Percentiles rank a stretch among this genome's conserved stretches.
Conservation (phyloP, 1,140 invertebrate genomes). For the Belonocnema kinseyi region DNA sequence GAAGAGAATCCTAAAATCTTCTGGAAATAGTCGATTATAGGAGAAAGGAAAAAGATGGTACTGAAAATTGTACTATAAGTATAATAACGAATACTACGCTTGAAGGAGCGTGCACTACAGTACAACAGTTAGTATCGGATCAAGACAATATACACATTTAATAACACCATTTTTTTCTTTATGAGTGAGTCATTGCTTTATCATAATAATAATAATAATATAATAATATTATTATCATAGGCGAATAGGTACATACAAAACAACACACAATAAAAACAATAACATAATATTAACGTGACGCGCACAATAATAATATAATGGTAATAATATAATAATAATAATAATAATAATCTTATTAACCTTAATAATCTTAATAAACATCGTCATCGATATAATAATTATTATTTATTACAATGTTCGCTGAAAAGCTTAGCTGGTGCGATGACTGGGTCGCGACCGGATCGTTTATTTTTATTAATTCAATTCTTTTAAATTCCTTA, state of each 20-base stretch:
- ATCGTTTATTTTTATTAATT: slow-evolving; percentile 58
- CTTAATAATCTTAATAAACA: slow-evolving; percentile 70
- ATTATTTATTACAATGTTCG: slow-evolving; percentile 71
- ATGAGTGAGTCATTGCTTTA: slow-evolving; percentile 65
- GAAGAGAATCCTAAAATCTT: slow-evolving; percentile 27
- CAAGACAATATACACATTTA: slow-evolving; percentile 69
- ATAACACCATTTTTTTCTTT: slow-evolving; percentile 66
- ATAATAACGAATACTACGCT: slow-evolving; percentile 29
- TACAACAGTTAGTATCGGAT: slow-evolving; percentile 52
- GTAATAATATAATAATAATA: slow-evolving; percentile 68
- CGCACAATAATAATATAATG: slow-evolving; percentile 73
- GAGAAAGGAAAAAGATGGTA: slow-evolving; percentile 30
- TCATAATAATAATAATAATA: slow-evolving; percentile 59
- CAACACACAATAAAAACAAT: slow-evolving; percentile 77
- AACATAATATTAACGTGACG: slow-evolving; percentile 76
- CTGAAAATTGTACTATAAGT: slow-evolving; percentile 30
- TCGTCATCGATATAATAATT: slow-evolving; percentile 70
- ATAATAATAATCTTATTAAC: slow-evolving; percentile 48
- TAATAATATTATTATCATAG: slow-evolving; percentile 69
- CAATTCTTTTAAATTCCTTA: slow-evolving; percentile 58
- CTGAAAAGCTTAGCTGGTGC: slow-evolving; percentile 61
- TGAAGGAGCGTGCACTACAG: slow-evolving; percentile 25
- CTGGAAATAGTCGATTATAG: slow-evolving; percentile 21
- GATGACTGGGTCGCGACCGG: slow-evolving; percentile 63
- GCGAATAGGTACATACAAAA: slow-evolving; percentile 74